phyloP scores from a whole-genome alignment of 1,140 invertebrate genomes.

The Sarcophaga bullata region DNA sequence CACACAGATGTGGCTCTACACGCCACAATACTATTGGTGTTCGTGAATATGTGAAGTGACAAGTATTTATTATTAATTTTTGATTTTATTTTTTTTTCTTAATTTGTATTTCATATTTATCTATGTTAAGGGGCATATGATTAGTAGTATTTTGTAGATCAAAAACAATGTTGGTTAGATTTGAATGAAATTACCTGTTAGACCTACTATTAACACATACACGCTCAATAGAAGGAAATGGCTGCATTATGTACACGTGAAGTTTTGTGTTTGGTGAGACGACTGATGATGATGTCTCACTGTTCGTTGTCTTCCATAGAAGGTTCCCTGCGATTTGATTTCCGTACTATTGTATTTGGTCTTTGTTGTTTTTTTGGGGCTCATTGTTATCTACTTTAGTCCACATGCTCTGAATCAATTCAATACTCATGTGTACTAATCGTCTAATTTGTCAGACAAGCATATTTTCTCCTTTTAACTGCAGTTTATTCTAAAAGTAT shows the following conservation, averaged over 20 bases:
- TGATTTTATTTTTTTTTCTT: too few relatives aligned
- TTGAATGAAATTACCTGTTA: conserved; percentile 4
- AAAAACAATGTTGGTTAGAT: too few relatives aligned
- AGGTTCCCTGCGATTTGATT: neutral
- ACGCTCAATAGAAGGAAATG: neutral
- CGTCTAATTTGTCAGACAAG: neutral
- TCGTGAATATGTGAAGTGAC: too few relatives aligned
- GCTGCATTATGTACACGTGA: conserved; percentile 6
- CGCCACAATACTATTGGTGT: too few relatives aligned
- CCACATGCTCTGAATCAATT: conserved; percentile 18
- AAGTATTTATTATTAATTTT: too few relatives aligned
- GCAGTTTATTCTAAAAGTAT: too few relatives aligned
- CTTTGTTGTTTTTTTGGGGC: too few relatives aligned
- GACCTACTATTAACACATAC: neutral
- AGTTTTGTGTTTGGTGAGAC: neutral
- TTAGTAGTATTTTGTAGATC: too few relatives aligned
- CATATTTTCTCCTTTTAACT: conserved; percentile 4
- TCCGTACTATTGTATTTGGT: neutral
- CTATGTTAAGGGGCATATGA: too few relatives aligned
- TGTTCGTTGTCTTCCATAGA: neutral
- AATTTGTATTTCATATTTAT: too few relatives aligned
- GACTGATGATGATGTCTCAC: neutral
- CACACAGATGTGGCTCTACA: neutral
- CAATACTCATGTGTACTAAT: conserved; percentile 3
- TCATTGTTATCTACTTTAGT: neutral